Conservation (phyloP, 2,797 vertebrate genomes). For the Scomberomorus guttatus region DNA sequence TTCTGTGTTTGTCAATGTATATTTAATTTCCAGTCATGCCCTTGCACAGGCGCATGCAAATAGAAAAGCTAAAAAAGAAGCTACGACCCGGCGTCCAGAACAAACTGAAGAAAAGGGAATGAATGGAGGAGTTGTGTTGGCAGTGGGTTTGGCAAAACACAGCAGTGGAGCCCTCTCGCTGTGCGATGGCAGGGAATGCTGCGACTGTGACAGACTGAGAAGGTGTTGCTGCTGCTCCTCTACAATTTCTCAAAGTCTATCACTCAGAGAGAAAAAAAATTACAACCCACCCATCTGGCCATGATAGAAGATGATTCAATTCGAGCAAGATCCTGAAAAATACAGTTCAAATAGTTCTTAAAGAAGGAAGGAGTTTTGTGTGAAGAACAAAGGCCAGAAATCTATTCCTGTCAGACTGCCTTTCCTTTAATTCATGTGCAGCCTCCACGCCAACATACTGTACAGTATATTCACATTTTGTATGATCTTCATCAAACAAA, state of each 20-base stretch:
- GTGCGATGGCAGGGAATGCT: conserved; percentile 59
- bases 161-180: conserved; percentile 54
- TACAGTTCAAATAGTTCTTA: conserved; percentile 11
- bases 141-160: conserved; percentile 54
- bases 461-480: background rate
- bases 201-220: conserved; percentile 71
- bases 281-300: conserved; percentile 67
- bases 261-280: conserved; percentile 60
- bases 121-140: conserved; percentile 57
- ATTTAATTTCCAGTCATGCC: background rate
- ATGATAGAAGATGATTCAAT: conserved; percentile 43
- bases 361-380: conserved; percentile 1
- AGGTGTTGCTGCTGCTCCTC: conserved; percentile 76
- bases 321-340: conserved; percentile 13
- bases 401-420: background rate
- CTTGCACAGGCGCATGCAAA: conserved; percentile 31
- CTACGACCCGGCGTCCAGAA: conserved; percentile 39
- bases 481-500: background rate
- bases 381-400: background rate
- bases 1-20: conserved; percentile 5
- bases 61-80: conserved; percentile 54
- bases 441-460: background rate
- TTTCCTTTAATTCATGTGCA: background rate
- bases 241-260: conserved; percentile 73
- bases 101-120: conserved; percentile 50